phyloP scores from a whole-genome alignment of 2,888 invertebrate genomes.

The Apoda limacodes region DNA sequence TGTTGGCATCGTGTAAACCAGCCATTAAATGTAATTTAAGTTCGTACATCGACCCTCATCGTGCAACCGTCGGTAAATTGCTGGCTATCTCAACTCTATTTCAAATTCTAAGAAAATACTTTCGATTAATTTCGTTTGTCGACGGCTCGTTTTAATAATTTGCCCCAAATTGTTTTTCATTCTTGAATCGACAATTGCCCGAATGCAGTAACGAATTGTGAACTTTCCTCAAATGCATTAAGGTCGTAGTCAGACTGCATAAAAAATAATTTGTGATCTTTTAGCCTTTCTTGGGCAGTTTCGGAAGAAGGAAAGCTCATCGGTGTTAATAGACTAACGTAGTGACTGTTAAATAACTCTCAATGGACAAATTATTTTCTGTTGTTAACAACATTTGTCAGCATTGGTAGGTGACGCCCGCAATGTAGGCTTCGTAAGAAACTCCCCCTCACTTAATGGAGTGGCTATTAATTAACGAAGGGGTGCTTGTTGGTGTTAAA shows the following conservation, averaged over 20 bases:
- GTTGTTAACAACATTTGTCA: slow-evolving; percentile 30
- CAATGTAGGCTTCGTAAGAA: slow-evolving; percentile 26
- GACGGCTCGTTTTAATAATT: slow-evolving; percentile 53
- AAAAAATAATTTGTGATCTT: slow-evolving; percentile 20
- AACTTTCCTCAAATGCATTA: slow-evolving; percentile 18
- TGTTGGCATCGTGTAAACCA: too few relatives aligned
- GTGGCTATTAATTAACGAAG: too few relatives aligned
- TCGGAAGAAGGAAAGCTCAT: slow-evolving; percentile 27
- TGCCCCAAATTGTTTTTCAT: slow-evolving; percentile 32
- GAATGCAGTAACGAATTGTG: too few relatives aligned
- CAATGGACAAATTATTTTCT: slow-evolving; percentile 42
- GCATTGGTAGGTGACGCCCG: slow-evolving; percentile 11
- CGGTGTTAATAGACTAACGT: slow-evolving; percentile 43
- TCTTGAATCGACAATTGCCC: slow-evolving; percentile 24
- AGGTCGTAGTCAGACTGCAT: slow-evolving; percentile 24
- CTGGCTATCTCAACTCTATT: slow-evolving; percentile 27
- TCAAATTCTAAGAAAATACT: slow-evolving; percentile 46
- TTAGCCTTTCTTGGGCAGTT: slow-evolving; percentile 24
- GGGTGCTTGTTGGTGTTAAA: too few relatives aligned
- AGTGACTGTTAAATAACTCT: slow-evolving; percentile 39
- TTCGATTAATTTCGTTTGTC: slow-evolving; percentile 51
- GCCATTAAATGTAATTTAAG: too few relatives aligned
- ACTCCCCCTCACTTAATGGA: too few relatives aligned
- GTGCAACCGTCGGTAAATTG: too few relatives aligned
- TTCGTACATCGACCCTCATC: too few relatives aligned